Base-by-base conservation (phyloP, 2,888 invertebrate genomes). In the Pyrrhosoma nymphula region DNA sequence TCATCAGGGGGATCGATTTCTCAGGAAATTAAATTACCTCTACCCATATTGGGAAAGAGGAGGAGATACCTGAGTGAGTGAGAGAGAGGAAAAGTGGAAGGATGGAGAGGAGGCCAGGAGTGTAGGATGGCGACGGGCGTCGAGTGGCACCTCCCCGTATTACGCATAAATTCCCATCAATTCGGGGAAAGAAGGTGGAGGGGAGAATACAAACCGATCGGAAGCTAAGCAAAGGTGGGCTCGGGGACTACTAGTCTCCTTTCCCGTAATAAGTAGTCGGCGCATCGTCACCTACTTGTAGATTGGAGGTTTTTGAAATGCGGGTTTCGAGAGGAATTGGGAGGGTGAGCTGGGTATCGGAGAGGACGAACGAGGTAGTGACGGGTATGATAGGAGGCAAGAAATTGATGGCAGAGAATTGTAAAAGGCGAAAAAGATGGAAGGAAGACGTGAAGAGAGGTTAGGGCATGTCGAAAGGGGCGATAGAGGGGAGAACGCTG, bases 1-100 rank as follows among this genome's bases (percentile, higher is more conserved):
- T 35, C 82, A 82, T 82, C 82, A 82, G 26, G 82, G 82, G 82
- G 82, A 35, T 82, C 82, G 82, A 82, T 82, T 82, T 16, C 35
- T 18, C 16, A 10, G 82, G 82, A 82, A 82, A 82, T 82, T 82
- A 82, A 82, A 82, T 82, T 82, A 82, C 35, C 35, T 14, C 12
- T 35, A 60, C 82, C 82, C 26, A 82, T 16, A 35, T 16, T 82
- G 82, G 16, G 82, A 35, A n/a, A 82, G 82, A 14, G 18, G 82
- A 82, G 82, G 35, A 35, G 14, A 82, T 30, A 82, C 60, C 60
- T 60, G 69, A 69, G 82, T 18, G 12, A 82, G 82, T 1, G 18
- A 30, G 35, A 0, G 82, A 30, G 75, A 75, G 30, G 75, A 35
- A 35, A 30, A 69, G 35, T n/a, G 82, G 82, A 35, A 69, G 26